Conservation (phyloP, 2,113 vertebrate genomes). For the Muscicapa adusta region DNA sequence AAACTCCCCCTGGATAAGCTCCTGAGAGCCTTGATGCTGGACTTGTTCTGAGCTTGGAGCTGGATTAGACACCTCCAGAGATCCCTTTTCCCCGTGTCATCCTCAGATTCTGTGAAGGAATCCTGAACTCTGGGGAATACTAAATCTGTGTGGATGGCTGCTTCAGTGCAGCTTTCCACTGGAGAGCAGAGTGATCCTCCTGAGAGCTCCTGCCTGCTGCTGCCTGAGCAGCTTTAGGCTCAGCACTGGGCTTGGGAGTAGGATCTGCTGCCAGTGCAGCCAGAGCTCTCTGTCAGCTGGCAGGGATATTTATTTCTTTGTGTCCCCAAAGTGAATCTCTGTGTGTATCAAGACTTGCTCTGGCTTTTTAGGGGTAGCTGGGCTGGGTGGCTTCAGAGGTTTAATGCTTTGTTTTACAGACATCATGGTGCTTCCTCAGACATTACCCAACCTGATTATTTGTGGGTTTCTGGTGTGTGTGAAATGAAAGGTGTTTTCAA, state of each 20-base stretch:
- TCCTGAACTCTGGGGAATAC: background rate
- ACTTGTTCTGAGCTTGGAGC: background rate
- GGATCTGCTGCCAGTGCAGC: background rate
- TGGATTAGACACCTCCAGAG: background rate
- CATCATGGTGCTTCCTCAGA: background rate
- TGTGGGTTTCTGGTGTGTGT: background rate
- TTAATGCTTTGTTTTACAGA: conserved; percentile 2
- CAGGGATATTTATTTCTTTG: background rate
- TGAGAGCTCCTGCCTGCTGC: background rate
- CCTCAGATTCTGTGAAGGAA: background rate
- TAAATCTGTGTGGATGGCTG: background rate
- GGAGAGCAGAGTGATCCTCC: background rate
- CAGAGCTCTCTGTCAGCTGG: background rate
- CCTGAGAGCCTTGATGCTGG: background rate
- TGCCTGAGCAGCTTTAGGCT: background rate
- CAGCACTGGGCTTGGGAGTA: background rate
- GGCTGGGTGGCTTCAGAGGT: background rate
- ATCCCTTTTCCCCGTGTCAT: background rate
- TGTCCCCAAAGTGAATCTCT: background rate
- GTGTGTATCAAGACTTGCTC: background rate
- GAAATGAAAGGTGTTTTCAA: background rate
- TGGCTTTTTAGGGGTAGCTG: background rate
- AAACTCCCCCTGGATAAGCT: background rate
- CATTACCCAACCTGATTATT: background rate
- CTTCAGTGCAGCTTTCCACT: background rate